phyloP scores from a whole-genome alignment of 1,140 invertebrate species.

The Psilanteris sp. region DNA sequence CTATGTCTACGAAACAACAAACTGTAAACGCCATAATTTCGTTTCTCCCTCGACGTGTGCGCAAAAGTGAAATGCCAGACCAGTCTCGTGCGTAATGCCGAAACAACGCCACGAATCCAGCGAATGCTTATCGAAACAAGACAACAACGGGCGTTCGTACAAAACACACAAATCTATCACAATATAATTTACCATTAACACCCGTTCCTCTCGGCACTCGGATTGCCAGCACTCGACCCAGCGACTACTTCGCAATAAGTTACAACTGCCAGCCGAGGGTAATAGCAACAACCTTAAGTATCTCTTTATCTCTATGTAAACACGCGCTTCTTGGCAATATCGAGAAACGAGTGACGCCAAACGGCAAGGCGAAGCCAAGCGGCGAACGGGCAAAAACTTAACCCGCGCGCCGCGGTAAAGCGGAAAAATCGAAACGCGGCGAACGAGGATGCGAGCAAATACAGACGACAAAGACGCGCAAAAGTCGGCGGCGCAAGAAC shows the following conservation, averaged over 20 bases:
- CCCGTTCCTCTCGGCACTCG: conserved; percentile 39
- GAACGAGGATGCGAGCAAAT: not conserved
- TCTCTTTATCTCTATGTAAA: conserved; percentile 55
- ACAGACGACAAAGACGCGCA: conserved; percentile 2
- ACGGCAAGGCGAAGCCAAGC: conserved; percentile 6
- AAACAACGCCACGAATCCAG: too few species aligned
- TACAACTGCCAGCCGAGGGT: conserved; percentile 41
- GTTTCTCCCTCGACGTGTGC: too few species aligned
- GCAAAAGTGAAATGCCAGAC: too few species aligned
- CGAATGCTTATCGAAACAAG: conserved; percentile 43
- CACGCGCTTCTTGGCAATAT: conserved; percentile 44
- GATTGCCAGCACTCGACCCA: conserved; percentile 31
- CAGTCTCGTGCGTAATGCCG: too few species aligned
- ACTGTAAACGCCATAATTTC: too few species aligned
- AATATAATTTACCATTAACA: conserved; percentile 51
- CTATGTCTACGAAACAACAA: too few species aligned
- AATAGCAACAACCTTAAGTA: conserved; percentile 49
- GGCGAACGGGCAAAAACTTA: not conserved
- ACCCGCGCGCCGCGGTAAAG: not conserved
- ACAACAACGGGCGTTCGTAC: conserved; percentile 22
- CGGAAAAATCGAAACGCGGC: conserved; percentile 17
- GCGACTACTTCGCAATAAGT: conserved; percentile 48
- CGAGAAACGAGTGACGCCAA: conserved; percentile 19
- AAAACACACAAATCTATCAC: conserved; percentile 50
- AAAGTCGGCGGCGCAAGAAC: conserved; percentile 14